A percentile compares a stretch with the other conserved stretches of the same genome.
phyloP scores from a whole-genome alignment of 2,888 invertebrate genomes.

The Augiades crinisus region DNA sequence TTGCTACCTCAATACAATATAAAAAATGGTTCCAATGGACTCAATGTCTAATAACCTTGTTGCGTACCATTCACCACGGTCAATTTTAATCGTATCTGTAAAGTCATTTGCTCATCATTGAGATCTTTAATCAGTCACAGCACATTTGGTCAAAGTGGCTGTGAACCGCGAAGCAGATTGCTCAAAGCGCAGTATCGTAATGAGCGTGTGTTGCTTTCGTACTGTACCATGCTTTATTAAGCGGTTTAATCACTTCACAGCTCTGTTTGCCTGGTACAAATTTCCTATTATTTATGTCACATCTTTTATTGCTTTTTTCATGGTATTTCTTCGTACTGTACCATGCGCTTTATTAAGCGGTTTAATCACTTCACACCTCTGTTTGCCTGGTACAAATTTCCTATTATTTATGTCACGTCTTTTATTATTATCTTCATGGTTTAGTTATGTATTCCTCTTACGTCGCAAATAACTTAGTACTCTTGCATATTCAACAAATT shows the following conservation, averaged over 20 bases:
- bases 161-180: constrained; percentile 44
- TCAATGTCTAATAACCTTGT: neutral
- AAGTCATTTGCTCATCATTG: neutral
- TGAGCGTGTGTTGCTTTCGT: constrained; percentile 28
- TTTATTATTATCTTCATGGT: too few relatives aligned
- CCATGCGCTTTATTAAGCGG: neutral
- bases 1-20: too few relatives aligned
- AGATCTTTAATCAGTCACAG: neutral
- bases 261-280: too few relatives aligned
- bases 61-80: neutral
- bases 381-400: too few relatives aligned
- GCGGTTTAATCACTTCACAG: neutral
- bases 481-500: too few relatives aligned
- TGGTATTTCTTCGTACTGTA: neutral
- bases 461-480: too few relatives aligned
- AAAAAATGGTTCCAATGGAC: too few relatives aligned
- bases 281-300: too few relatives aligned
- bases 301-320: too few relatives aligned
- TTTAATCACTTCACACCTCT: neutral
- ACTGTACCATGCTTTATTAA: neutral
- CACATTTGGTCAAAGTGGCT: neutral
- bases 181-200: constrained; percentile 43
- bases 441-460: too few relatives aligned
- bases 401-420: too few relatives aligned
- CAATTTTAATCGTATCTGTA: too few relatives aligned